Evolutionary conservation across 2,113 vertebrate genomes (phyloP).

Genomic region (Alces alces): DNA sequence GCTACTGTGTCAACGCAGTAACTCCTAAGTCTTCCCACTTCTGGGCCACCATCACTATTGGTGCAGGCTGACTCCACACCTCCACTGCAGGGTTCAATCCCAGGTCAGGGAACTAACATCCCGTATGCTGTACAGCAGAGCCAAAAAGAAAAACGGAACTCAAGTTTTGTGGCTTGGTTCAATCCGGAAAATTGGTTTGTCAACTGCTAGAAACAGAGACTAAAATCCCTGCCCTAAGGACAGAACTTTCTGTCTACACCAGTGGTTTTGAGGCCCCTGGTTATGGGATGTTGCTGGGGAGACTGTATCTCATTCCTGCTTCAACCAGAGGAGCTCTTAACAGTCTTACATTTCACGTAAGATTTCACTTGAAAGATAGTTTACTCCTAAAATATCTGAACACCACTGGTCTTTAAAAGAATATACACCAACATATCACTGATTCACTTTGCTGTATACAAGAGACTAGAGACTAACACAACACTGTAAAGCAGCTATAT

Average conservation of each 20-base stretch:
- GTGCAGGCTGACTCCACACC: not conserved
- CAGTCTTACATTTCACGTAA: not conserved
- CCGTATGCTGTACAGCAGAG: not conserved
- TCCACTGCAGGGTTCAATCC: not conserved
- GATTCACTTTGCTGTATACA: not conserved
- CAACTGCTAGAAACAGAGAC: too few species aligned
- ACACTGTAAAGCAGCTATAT: not conserved
- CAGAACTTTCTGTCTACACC: not conserved
- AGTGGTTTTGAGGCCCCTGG: not conserved
- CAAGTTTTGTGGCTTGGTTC: not conserved
- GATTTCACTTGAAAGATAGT: not conserved
- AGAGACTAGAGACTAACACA: not conserved
- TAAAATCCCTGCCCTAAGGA: not conserved
- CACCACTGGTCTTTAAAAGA: not conserved
- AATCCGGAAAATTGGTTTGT: not conserved
- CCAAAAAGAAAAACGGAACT: not conserved
- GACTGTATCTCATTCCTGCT: not conserved
- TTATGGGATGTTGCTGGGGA: not conserved
- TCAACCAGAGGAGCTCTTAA: not conserved
- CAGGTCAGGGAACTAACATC: not conserved
- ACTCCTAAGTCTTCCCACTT: not conserved
- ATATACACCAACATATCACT: not conserved
- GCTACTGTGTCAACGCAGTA: fast-evolving
- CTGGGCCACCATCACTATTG: not conserved
- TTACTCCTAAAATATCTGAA: not conserved